Percentiles rank a stretch among this genome's conserved stretches.
These are phyloP conservation scores for Scortum barcoo DNA, from an alignment of 2,113 vertebrate genomes.

Conservation along the genomic window DNA sequence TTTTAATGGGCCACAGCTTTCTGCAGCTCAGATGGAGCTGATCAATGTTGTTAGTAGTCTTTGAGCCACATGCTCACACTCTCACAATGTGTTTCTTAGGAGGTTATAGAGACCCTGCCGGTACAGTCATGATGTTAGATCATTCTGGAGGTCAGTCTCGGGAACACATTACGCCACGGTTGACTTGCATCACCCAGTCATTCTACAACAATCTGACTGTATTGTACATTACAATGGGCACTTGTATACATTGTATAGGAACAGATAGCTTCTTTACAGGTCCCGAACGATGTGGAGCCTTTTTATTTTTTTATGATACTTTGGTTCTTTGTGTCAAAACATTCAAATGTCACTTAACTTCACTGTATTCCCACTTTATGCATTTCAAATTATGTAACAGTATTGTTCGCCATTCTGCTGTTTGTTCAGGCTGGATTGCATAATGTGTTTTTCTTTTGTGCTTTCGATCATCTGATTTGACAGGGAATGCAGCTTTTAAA, in stretches of 20 bases:
- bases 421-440: neutral
- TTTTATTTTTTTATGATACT: neutral
- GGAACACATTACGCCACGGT: conserved; percentile 28
- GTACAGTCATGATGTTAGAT: conserved; percentile 48
- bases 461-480: conserved; percentile 9
- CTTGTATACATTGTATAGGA: neutral
- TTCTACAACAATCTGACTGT: conserved; percentile 11
- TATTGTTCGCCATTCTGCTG: neutral
- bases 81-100: conserved; percentile 44
- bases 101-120: conserved; percentile 50
- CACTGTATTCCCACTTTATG: neutral
- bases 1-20: conserved; percentile 47
- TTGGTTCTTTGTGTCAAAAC: neutral
- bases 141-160: conserved; percentile 46
- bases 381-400: neutral
- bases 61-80: conserved; percentile 41
- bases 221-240: conserved; percentile 1
- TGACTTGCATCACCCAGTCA: conserved; percentile 28
- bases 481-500: neutral
- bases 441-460: neutral
- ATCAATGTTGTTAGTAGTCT: conserved; percentile 57
- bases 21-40: conserved; percentile 44
- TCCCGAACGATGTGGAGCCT: neutral
- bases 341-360: neutral
- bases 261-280: neutral